Conservation (phyloP, 2,888 invertebrate species). For the Xestia rhomboidea region DNA sequence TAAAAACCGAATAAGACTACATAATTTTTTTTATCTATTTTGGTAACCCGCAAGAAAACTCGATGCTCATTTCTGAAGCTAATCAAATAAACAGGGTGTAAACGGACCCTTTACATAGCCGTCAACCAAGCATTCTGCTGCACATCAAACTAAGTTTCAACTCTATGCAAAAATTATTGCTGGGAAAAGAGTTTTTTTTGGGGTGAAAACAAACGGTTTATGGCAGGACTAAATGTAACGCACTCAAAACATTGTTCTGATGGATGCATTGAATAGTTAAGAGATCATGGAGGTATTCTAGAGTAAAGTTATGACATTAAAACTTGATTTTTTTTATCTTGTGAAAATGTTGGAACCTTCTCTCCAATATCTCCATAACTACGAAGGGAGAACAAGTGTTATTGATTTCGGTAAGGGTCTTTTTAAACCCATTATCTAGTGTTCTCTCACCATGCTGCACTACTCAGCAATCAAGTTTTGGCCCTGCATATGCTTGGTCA, state of each 20-base stretch:
- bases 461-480: not conserved
- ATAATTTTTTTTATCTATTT: not conserved
- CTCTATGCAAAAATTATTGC: not conserved
- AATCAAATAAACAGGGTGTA: not conserved
- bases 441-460: not conserved
- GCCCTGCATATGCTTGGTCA: not conserved
- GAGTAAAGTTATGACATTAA: not conserved
- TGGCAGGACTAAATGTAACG: not conserved
- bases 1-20: not conserved
- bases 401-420: not conserved
- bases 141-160: not conserved
- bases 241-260: too few species aligned
- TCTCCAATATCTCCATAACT: not conserved
- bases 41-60: not conserved
- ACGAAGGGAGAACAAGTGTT: not conserved
- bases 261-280: not conserved
- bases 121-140: not conserved
- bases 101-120: not conserved
- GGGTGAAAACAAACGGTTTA: not conserved
- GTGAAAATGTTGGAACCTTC: too few species aligned
- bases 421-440: not conserved
- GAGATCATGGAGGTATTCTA: not conserved
- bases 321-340: not conserved
- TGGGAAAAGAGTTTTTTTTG: not conserved
- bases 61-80: not conserved